Evolutionary conservation across 2,888 invertebrate genomes (phyloP), one percentile per base, ranked within the genome.

Genomic region (Eupithecia exiguata): DNA sequence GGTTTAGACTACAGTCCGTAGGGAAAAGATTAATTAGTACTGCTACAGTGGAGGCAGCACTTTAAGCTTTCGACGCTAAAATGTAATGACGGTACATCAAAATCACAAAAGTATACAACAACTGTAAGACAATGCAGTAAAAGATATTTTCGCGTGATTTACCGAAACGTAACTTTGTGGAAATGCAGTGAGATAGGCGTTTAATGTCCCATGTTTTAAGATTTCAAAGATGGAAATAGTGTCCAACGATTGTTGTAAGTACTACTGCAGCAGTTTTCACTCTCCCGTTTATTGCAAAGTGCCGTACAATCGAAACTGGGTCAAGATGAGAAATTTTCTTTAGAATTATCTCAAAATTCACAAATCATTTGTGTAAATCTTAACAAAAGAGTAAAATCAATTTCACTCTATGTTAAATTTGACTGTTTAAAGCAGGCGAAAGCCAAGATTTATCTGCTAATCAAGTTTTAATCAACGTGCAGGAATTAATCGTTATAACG

Each of bases 11-110:
- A 88, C 85, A 82, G 86, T 84, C 87, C 86, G 86, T 84, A 83
- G 87, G 86, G 89, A 89, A 89, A 91, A 91, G 91, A 93, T 92
- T 93, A 93, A 93, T 93, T 93, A 92, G 90, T 86, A 89, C 88
- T 87, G 88, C 88, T 89, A 90, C 89, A 91, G 88, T 89, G 79
- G 78, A 86, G 84, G 86, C 84, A 88, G 89, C 89, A 89, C 88
- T 91, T 88, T 85, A 80, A 82, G 84, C 85, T 84, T 82, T 82
- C 81, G 75, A 79, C 82, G 84, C 83, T 82, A 84, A 84, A 84
- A 81, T 82, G 83, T 85, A 85, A 86, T 84, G 81, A 83, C 81
- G 81, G 76, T 78, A 77, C 77, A 77, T 72, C 70, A 66, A 72
- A 74, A 40, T 58, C 65, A 71, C 77, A 77, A 77, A 65, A 77